Evolutionary conservation across 2,888 invertebrate genomes (phyloP), one percentile per base, ranked within the genome.

Genomic region (Eristalis arbustorum): DNA sequence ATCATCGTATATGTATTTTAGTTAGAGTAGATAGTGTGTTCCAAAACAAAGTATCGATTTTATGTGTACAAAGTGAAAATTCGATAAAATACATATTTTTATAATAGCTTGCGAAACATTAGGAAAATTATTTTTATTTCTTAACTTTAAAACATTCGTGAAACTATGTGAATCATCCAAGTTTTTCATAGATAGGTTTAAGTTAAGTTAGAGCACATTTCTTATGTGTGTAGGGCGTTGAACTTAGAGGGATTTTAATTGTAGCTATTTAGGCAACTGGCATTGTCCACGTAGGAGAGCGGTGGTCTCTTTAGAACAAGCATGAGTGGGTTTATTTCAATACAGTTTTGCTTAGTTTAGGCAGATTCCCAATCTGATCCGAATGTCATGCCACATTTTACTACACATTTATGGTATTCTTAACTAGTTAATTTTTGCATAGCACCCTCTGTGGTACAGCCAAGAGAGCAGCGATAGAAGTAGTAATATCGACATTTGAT

Each of bases 61-160:
- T 42, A 63, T 57, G 67, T 22, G 25, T 79, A 64, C 31, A 23
- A 25, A 68, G 68, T 59, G 31, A 18, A 25, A 63, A 78, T 64
- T 68, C 42, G 62, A 59, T 28, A 61, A 2, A 61, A 49, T 3
- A 49, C 49, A 67, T 62, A 73, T 83, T 83, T 83, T 83, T 84
- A 84, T 74, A 84, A 79, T 74, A 71, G 79, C 79, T 71, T 69
- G 74, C 59, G n/a, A 28, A 61, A 40, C 10, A 64, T 11, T 64
- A 66, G 25, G 57, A 40, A 69, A 63, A 73, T 37, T 22, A 28
- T 63, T 63, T 74, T 73, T 56, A n/a, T 49, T 49, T 49, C 1
- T 49, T 18, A 77, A 63, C 42, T 31, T 62, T 63, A 31, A 40
- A 31, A 63, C 42, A 66, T 69, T 59, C 64, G 31, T 11, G n/a